Evolutionary conservation across 2,113 vertebrate species (phyloP).

Genomic region (Pitta sordida): DNA sequence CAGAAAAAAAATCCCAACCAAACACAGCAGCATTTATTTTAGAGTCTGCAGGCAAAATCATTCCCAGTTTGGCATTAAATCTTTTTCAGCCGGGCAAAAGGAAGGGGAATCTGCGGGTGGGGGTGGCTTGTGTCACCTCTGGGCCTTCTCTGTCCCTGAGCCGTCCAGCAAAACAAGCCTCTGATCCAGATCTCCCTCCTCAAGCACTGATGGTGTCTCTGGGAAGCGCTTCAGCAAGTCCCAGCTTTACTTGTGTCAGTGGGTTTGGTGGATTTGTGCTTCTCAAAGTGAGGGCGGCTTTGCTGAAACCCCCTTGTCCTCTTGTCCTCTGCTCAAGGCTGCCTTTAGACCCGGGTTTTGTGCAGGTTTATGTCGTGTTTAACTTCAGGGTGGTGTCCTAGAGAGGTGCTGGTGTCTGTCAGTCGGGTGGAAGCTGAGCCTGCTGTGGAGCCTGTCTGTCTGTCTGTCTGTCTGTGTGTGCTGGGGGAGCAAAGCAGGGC

Average conservation of each 20-base stretch:
- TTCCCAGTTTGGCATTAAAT: background rate
- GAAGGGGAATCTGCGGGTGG: background rate
- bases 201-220: background rate
- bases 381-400: background rate
- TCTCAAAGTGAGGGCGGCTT: background rate
- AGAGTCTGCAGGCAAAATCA: background rate
- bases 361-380: background rate
- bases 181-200: background rate
- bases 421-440: background rate
- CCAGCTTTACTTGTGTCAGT: background rate
- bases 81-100: background rate
- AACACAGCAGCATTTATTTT: background rate
- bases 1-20: background rate
- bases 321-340: background rate
- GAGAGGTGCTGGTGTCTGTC: background rate
- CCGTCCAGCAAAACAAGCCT: background rate
- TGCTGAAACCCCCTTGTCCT: background rate
- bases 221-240: background rate
- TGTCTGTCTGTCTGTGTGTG: background rate
- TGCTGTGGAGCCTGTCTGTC: background rate
- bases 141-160: background rate
- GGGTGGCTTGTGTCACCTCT: background rate
- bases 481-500: background rate
- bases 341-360: background rate
- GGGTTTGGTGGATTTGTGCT: background rate